Percentiles rank a stretch among this genome's conserved stretches.
Conservation (phyloP, 2,888 invertebrate genomes). For the Neoscelio sp. region DNA sequence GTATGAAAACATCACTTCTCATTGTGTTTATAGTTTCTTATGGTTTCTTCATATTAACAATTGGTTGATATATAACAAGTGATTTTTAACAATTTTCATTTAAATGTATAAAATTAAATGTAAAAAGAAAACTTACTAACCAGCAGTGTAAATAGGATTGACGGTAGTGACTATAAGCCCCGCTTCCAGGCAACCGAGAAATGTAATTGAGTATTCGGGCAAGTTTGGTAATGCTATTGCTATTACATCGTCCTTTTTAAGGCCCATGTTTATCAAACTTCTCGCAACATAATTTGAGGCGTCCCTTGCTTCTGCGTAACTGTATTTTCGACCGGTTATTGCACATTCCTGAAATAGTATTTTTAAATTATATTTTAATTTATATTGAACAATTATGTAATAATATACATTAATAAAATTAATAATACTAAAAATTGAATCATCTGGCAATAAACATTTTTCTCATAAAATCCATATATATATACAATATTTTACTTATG, state of each 20-base stretch:
- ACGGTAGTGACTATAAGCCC: constrained; percentile 89
- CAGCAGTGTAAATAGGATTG: constrained; percentile 89
- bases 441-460: no score
- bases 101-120: background rate
- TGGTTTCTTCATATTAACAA: no score
- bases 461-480: no score
- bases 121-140: constrained; percentile 72
- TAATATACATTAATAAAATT: no score
- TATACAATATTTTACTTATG: no score
- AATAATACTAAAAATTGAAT: no score
- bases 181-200: constrained; percentile 88
- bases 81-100: no score
- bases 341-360: constrained; percentile 87
- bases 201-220: constrained; percentile 89
- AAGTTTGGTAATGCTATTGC: constrained; percentile 90
- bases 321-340: constrained; percentile 88
- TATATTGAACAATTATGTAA: no score
- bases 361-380: background rate
- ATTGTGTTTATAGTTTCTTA: no score
- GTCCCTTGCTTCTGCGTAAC: constrained; percentile 87
- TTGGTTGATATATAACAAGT: no score
- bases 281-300: constrained; percentile 88
- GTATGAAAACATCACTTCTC: no score
- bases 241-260: constrained; percentile 87
- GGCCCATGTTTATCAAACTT: constrained; percentile 87